These are phyloP conservation scores for Cetoscarus ocellatus DNA, from an alignment of 2,797 vertebrate genomes.

Conservation along the genomic window DNA sequence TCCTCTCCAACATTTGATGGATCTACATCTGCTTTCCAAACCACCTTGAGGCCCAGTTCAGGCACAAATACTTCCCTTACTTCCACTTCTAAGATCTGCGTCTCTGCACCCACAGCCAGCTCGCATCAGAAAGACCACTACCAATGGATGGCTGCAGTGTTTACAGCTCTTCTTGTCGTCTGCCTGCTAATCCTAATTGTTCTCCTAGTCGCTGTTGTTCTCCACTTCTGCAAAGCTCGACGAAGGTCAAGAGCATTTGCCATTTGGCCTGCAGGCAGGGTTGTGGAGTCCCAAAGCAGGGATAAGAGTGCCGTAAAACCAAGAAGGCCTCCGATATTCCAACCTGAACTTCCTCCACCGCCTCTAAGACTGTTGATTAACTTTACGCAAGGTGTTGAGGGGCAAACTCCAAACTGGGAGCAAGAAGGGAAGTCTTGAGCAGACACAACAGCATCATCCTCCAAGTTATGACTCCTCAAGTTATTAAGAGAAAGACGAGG, in stretches of 20 bases:
- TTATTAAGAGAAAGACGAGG: not conserved
- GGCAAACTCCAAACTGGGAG: not conserved
- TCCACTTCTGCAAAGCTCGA: constrained; percentile 41
- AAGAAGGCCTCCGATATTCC: constrained; percentile 23
- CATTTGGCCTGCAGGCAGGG: constrained; percentile 23
- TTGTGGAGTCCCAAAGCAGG: not conserved
- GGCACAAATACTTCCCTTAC: constrained; percentile 1
- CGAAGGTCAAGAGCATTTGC: constrained; percentile 5
- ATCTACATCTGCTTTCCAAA: not conserved
- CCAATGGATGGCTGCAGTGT: not conserved
- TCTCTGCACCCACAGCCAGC: not conserved
- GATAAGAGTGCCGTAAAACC: constrained; percentile 56
- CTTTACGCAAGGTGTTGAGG: not conserved
- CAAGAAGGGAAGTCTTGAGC: constrained; percentile 4
- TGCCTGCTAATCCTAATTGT: constrained; percentile 45
- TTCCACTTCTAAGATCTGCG: constrained; percentile 7
- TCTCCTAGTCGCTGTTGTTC: constrained; percentile 11
- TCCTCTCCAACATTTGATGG: not conserved
- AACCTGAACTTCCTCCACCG: constrained; percentile 48
- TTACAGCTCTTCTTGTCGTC: constrained; percentile 45
- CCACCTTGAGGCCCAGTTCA: not conserved
- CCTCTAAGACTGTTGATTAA: constrained; percentile 31
- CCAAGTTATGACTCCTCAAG: constrained; percentile 53
- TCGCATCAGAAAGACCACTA: not conserved
- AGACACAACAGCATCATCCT: not conserved